These are phyloP conservation scores for Plebejus melissa DNA, from an alignment of 2,888 invertebrate species.

Conservation along the genomic window DNA sequence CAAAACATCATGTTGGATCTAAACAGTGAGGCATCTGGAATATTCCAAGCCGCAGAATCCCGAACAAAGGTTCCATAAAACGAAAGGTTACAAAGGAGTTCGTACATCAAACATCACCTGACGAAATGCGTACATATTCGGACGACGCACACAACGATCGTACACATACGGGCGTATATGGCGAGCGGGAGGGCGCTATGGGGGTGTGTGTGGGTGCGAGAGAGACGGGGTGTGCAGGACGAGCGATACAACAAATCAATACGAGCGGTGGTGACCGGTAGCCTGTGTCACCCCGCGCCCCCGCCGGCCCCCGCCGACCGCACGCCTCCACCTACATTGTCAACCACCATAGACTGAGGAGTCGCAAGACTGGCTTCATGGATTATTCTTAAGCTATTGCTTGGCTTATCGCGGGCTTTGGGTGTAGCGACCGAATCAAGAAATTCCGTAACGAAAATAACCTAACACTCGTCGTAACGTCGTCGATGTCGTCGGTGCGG, in stretches of 20 bases:
- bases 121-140: constrained; percentile 47
- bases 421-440: too few species aligned
- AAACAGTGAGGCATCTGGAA: neutral
- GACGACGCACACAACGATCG: constrained; percentile 59
- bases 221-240: constrained; percentile 73
- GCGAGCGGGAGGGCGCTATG: constrained; percentile 49
- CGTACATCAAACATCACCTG: constrained; percentile 41
- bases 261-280: constrained; percentile 80
- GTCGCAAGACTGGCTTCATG: neutral
- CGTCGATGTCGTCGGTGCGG: too few species aligned
- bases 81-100: constrained; percentile 43
- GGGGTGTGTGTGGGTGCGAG: constrained; percentile 49
- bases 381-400: too few species aligned
- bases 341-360: constrained; percentile 61
- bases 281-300: constrained; percentile 71
- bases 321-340: constrained; percentile 76
- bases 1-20: neutral
- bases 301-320: constrained; percentile 56
- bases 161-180: constrained; percentile 63
- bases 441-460: too few species aligned
- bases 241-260: constrained; percentile 81
- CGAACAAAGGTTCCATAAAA: constrained; percentile 41
- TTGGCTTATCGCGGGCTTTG: too few species aligned
- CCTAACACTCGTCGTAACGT: too few species aligned
- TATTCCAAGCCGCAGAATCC: constrained; percentile 33